Evolutionary conservation across 1,140 invertebrate species (phyloP).

Genomic region (Diachasmimorpha longicaudata): DNA sequence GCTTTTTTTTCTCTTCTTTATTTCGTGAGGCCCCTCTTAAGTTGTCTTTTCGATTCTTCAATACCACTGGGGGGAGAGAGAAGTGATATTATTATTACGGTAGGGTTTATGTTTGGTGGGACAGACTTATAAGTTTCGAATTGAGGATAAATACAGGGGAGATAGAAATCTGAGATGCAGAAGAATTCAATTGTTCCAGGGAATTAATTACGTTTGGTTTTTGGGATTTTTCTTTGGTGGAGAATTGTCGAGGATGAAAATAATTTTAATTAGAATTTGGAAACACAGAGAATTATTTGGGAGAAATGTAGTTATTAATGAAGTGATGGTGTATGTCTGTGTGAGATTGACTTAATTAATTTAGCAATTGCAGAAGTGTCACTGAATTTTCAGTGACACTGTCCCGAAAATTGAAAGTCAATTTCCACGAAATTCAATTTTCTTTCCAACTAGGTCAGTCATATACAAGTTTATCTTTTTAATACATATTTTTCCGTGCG

Average conservation of each 20-base stretch:
- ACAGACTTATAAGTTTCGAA: background rate
- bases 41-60: slow-evolving; percentile 1
- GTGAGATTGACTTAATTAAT: too few relatives aligned
- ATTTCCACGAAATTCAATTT: too few relatives aligned
- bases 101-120: background rate
- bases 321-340: too few relatives aligned
- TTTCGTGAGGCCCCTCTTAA: background rate
- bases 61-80: background rate
- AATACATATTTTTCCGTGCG: too few relatives aligned
- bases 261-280: background rate
- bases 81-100: slow-evolving; percentile 9
- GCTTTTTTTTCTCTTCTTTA: background rate
- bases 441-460: too few relatives aligned
- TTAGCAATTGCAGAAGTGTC: too few relatives aligned
- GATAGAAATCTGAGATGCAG: background rate
- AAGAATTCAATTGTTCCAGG: background rate
- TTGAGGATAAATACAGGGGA: background rate
- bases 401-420: too few relatives aligned
- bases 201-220: background rate
- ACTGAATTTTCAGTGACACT: too few relatives aligned
- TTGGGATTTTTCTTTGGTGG: background rate
- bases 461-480: too few relatives aligned
- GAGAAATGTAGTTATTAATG: too few relatives aligned
- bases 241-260: background rate
- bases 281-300: background rate